A percentile compares a stretch with the other conserved stretches of the same genome.
Evolutionary conservation across 2,797 vertebrate species (phyloP).

Genomic region (Enteromius anoplus): DNA sequence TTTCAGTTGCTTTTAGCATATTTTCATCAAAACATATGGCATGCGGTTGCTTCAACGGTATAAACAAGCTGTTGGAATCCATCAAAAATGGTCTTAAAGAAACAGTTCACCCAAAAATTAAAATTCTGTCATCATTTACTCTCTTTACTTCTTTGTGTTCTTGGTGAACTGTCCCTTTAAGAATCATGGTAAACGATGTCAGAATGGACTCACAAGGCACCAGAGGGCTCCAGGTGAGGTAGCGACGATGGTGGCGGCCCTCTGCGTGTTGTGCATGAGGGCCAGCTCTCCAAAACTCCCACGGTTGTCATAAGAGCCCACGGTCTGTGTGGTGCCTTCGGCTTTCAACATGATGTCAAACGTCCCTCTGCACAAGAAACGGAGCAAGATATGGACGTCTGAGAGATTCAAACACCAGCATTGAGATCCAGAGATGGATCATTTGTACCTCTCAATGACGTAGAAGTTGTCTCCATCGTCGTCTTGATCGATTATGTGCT

Average conservation of each 20-base stretch:
- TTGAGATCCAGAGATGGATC: background rate
- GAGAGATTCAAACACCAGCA: background rate
- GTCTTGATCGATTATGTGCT: constrained; percentile 96
- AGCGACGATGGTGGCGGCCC: constrained; percentile 96
- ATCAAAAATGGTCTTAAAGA: no score
- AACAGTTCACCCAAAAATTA: no score
- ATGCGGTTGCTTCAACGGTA: no score
- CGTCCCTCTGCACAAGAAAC: constrained; percentile 82
- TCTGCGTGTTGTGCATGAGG: constrained; percentile 98
- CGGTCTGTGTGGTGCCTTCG: constrained; percentile 85
- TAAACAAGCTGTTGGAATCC: no score
- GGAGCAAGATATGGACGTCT: background rate
- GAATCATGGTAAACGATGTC: background rate
- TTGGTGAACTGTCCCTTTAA: background rate
- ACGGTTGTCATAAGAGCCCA: constrained; percentile 93
- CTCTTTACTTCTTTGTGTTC: no score
- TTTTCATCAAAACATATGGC: no score
- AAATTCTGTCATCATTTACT: no score
- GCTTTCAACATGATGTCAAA: constrained; percentile 92
- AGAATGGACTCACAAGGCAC: constrained; percentile 88
- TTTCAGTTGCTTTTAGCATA: no score
- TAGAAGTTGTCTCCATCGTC: constrained; percentile 99
- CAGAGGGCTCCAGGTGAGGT: constrained; percentile 94
- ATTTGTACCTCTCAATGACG: constrained; percentile 89
- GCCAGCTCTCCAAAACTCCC: constrained; percentile 98